Percentiles rank a stretch among this genome's conserved stretches.
These are phyloP conservation scores for Typhlichthys eigenmanni DNA, from an alignment of 2,797 vertebrate genomes.

Conservation along the genomic window DNA sequence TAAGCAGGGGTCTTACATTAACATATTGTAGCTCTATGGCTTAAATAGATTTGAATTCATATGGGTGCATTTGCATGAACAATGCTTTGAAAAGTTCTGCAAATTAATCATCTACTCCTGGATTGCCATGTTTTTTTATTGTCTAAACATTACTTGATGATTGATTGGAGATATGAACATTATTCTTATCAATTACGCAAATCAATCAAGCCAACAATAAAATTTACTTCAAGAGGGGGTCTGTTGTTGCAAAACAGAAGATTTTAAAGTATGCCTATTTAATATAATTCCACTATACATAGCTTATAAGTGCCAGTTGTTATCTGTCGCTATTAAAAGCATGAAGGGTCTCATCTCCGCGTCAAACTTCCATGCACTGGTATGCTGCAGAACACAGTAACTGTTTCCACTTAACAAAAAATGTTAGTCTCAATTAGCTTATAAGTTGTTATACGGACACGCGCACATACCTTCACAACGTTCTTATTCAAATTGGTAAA, in stretches of 20 bases:
- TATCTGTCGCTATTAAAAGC: constrained; percentile 37
- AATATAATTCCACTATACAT: too few relatives aligned
- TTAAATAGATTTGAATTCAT: background rate
- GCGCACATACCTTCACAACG: background rate
- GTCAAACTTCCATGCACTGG: background rate
- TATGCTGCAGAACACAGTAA: background rate
- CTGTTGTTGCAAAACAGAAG: too few relatives aligned
- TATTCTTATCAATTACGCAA: too few relatives aligned
- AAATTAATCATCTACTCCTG: background rate
- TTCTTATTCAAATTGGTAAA: background rate
- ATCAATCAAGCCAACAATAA: background rate
- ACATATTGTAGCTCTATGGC: background rate
- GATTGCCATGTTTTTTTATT: too few relatives aligned
- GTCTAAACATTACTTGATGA: too few relatives aligned
- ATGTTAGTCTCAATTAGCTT: too few relatives aligned
- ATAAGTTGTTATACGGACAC: too few relatives aligned
- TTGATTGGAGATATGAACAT: too few relatives aligned
- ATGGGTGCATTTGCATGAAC: too few relatives aligned
- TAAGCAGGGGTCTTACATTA: constrained; percentile 17
- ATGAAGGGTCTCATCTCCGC: constrained; percentile 3
- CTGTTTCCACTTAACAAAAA: too few relatives aligned
- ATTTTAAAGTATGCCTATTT: too few relatives aligned
- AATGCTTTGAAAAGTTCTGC: too few relatives aligned
- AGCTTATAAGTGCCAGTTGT: constrained; percentile 37
- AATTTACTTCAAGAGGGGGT: background rate